phyloP scores from a whole-genome alignment of 37 sponge, comb jelly and placozoan species.

The Diacarnus erythraeanus region DNA sequence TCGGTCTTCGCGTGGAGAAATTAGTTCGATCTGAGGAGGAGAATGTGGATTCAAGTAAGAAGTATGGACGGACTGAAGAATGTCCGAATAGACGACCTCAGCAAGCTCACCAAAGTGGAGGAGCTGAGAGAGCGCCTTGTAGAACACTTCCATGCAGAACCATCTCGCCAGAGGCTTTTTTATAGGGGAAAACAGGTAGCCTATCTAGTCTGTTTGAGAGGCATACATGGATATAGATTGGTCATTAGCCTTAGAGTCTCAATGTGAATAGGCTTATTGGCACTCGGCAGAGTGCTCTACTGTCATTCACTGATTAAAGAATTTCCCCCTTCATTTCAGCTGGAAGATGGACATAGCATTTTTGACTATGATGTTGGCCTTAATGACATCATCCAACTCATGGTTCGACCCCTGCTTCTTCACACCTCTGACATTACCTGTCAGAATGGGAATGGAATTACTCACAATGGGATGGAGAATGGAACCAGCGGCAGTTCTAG shows the following conservation, averaged over 20 bases:
- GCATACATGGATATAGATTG: too few species aligned
- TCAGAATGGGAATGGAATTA: neutral
- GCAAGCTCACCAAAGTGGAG: constrained; percentile 85
- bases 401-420: neutral
- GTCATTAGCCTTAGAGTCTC: too few species aligned
- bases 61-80: constrained; percentile 82
- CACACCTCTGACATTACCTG: neutral
- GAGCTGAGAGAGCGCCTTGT: constrained; percentile 67
- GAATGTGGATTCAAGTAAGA: constrained; percentile 96
- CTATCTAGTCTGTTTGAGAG: too few species aligned
- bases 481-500: neutral
- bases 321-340: too few species aligned
- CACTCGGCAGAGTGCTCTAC: too few species aligned
- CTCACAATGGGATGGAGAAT: constrained; percentile 8
- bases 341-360: constrained; percentile 83
- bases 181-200: constrained; percentile 82
- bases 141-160: constrained; percentile 64
- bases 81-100: constrained; percentile 78
- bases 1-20: too few species aligned
- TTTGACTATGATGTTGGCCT: constrained; percentile 93
- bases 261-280: too few species aligned
- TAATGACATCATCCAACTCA: constrained; percentile 81
- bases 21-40: too few species aligned
- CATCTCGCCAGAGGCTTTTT: constrained; percentile 74
- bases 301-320: too few species aligned